A percentile compares a stretch with the other conserved stretches of the same genome.
Evolutionary conservation across 2,888 invertebrate species (phyloP).

Genomic region (Sinotaia quadrata): DNA sequence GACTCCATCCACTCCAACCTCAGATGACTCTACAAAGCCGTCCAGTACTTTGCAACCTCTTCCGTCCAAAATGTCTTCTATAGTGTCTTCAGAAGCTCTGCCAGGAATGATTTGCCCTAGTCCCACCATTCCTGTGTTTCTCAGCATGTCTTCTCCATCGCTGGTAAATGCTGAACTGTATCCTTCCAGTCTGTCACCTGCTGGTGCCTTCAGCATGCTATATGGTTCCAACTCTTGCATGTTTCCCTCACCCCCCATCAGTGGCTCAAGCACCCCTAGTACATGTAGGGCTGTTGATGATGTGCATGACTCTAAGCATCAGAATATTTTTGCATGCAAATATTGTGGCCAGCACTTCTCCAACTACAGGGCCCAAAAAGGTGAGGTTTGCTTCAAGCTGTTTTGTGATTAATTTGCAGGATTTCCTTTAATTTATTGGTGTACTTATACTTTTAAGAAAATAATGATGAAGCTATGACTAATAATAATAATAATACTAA

Average conservation of each 20-base stretch:
- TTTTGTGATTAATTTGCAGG: neutral
- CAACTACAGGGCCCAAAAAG: conserved; percentile 89
- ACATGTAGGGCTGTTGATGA: neutral
- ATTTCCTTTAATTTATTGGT: too few species aligned
- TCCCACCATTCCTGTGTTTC: neutral
- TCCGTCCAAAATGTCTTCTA: neutral
- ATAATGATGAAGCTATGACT: too few species aligned
- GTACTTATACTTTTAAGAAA: too few species aligned
- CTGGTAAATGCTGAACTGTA: neutral
- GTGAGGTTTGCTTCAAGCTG: conserved; percentile 69
- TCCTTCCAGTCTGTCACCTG: neutral
- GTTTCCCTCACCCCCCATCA: neutral
- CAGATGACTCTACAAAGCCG: neutral
- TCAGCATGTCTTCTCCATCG: neutral
- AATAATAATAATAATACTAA: too few species aligned
- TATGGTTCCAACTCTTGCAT: neutral
- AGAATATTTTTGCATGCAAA: conserved; percentile 79
- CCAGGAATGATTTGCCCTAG: neutral
- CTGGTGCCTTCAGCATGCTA: neutral
- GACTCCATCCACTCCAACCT: neutral
- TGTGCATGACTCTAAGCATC: neutral
- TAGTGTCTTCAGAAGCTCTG: neutral
- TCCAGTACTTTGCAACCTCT: neutral
- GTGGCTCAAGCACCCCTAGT: neutral
- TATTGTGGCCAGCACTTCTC: conserved; percentile 91